phyloP scores from a whole-genome alignment of 2,113 vertebrate species.

The Haliaeetus leucogaster region DNA sequence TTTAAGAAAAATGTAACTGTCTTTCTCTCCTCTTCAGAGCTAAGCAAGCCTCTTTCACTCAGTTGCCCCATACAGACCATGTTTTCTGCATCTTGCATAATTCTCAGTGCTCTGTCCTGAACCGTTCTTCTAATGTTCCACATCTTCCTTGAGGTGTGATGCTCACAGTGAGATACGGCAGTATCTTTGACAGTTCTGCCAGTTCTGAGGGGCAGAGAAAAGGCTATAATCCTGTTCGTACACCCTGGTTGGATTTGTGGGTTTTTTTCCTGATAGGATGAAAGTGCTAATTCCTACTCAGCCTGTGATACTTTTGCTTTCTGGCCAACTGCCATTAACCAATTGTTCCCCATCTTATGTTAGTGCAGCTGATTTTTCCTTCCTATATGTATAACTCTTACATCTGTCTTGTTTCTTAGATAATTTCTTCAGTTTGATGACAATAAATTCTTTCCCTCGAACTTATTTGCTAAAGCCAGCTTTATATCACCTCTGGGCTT shows the following conservation, averaged over 20 bases:
- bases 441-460: neutral
- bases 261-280: neutral
- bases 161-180: neutral
- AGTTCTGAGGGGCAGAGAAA: neutral
- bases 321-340: neutral
- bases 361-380: neutral
- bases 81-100: neutral
- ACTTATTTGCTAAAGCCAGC: neutral
- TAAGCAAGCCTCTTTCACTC: neutral
- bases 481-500: neutral
- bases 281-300: neutral
- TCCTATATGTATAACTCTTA: fast-evolving
- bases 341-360: neutral
- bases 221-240: neutral
- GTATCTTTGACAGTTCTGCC: neutral
- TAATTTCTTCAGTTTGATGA: neutral
- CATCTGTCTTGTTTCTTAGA: neutral
- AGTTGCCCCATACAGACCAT: neutral
- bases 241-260: fast-evolving
- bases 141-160: neutral
- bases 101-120: neutral
- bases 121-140: neutral
- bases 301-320: neutral
- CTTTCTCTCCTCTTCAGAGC: neutral
- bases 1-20: neutral